phyloP scores from a whole-genome alignment of 1,140 invertebrate genomes.

The Platyscapa corneri region DNA sequence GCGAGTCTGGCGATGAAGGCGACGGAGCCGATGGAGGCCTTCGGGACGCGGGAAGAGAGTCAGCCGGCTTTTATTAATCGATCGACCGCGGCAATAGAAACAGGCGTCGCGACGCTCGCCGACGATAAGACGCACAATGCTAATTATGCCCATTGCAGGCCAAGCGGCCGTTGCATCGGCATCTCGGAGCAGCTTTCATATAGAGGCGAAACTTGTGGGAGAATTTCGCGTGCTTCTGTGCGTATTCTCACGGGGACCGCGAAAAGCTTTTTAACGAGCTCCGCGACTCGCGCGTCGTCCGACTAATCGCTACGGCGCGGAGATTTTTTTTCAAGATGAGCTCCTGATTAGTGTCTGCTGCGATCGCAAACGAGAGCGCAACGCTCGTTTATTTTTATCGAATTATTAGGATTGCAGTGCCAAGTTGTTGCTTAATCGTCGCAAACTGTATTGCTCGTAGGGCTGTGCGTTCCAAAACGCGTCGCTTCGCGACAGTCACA shows the following conservation, averaged over 20 bases:
- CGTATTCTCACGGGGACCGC: background rate
- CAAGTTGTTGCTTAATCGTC: too few relatives aligned
- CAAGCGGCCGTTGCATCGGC: background rate
- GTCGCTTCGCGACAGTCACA: too few relatives aligned
- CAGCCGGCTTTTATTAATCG: too few relatives aligned
- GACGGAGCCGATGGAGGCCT: too few relatives aligned
- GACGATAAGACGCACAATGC: conserved; percentile 53
- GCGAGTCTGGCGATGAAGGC: too few relatives aligned
- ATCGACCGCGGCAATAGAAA: background rate
- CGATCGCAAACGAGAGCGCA: background rate
- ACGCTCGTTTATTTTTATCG: background rate
- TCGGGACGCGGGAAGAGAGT: too few relatives aligned
- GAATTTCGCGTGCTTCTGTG: background rate
- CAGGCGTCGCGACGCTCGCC: background rate
- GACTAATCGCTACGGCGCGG: background rate
- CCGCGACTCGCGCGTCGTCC: background rate
- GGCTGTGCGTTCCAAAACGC: too few relatives aligned
- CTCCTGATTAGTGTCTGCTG: background rate
- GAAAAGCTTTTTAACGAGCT: background rate
- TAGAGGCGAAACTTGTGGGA: conserved; percentile 9
- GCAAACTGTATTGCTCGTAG: too few relatives aligned
- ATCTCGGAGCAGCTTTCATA: background rate
- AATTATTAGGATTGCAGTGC: too few relatives aligned
- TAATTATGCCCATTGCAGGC: conserved; percentile 65
- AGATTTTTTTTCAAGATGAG: background rate